These are phyloP conservation scores for Anneissia japonica DNA, from an alignment of 35 echinoderm and acorn worm species.

Conservation along the genomic window DNA sequence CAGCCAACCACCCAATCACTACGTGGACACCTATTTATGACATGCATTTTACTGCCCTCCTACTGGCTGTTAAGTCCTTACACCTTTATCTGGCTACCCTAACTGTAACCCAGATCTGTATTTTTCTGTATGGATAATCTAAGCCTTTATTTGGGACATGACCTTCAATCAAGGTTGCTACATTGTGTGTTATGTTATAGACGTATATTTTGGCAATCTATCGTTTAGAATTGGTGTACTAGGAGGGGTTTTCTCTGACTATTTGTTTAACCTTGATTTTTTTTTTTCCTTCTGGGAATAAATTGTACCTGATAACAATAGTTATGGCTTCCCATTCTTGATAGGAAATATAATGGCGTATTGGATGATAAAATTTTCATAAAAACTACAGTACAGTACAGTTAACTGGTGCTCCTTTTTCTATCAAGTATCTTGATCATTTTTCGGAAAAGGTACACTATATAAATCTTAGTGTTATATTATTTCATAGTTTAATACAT, in stretches of 20 bases:
- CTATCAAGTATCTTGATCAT: no score
- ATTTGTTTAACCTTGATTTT: no score
- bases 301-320: no score
- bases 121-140: neutral
- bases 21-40: neutral
- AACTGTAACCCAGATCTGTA: neutral
- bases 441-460: no score
- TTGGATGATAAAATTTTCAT: no score
- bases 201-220: neutral
- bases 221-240: neutral
- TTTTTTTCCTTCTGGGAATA: no score
- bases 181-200: neutral
- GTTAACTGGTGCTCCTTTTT: no score
- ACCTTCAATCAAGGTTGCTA: neutral
- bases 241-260: neutral
- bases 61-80: neutral
- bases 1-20: neutral
- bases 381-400: no score
- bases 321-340: no score
- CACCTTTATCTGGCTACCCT: neutral
- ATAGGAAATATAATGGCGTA: no score
- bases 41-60: neutral
- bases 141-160: neutral
- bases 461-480: no score
- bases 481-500: no score